A percentile compares a stretch with the other conserved stretches of the same genome.
These are phyloP conservation scores for Nephrotoma guestfalica DNA, from an alignment of 2,888 invertebrate species.

Conservation along the genomic window DNA sequence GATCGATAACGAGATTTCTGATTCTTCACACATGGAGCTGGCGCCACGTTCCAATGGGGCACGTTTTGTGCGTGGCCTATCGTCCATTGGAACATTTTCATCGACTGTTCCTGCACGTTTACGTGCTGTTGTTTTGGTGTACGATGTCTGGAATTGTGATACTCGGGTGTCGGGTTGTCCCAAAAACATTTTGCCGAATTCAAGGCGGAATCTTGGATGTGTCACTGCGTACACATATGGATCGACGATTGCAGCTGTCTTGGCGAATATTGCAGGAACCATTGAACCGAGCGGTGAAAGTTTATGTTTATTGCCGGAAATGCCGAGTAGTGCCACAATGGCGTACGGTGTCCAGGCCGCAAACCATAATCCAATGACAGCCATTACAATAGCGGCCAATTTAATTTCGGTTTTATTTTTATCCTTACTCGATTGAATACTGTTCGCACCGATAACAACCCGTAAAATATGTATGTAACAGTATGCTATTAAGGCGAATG, in stretches of 20 bases:
- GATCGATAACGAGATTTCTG: constrained; percentile 2
- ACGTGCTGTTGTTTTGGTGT: neutral
- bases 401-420: constrained; percentile 57
- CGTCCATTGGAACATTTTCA: neutral
- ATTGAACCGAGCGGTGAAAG: constrained; percentile 57
- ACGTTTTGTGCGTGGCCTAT: neutral
- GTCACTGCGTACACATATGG: constrained; percentile 67
- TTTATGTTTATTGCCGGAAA: constrained; percentile 45
- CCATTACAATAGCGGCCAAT: constrained; percentile 50
- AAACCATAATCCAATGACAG: constrained; percentile 59
- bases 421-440: constrained; percentile 42
- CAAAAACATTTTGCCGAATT: constrained; percentile 28
- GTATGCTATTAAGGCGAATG: constrained; percentile 52
- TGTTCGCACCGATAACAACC: constrained; percentile 41
- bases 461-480: constrained; percentile 58
- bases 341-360: constrained; percentile 75
- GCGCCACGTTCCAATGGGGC: constrained; percentile 1
- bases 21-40: neutral
- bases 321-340: constrained; percentile 56
- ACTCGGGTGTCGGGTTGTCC: constrained; percentile 13
- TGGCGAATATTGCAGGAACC: constrained; percentile 67
- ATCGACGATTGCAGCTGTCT: constrained; percentile 66
- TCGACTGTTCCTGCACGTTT: neutral
- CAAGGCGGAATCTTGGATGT: constrained; percentile 59
- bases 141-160: constrained; percentile 4